These are phyloP conservation scores for Chelonus formosanus DNA, from an alignment of 2,888 invertebrate genomes.

Conservation along the genomic window DNA sequence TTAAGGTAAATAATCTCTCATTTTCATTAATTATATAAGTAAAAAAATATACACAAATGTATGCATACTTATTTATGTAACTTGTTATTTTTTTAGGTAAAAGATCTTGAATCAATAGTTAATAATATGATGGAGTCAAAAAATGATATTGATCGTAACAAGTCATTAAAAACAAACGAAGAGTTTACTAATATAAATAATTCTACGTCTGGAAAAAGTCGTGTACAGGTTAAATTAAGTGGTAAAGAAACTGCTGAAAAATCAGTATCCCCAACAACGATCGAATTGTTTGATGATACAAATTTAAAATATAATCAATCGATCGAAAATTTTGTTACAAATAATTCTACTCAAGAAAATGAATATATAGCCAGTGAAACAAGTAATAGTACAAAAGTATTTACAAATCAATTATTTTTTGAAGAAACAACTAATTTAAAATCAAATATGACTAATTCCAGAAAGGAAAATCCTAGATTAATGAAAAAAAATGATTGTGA, in stretches of 20 bases:
- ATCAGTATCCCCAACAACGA: neutral
- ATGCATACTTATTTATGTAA: neutral
- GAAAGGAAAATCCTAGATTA: slow-evolving; percentile 18
- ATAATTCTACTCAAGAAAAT: slow-evolving; percentile 30
- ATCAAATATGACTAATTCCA: neutral
- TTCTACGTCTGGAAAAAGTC: slow-evolving; percentile 31
- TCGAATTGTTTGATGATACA: neutral
- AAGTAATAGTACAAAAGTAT: slow-evolving; percentile 23
- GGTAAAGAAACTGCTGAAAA: slow-evolving; percentile 30
- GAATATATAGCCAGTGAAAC: slow-evolving; percentile 33
- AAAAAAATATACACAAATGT: too few species aligned
- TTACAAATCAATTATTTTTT: neutral
- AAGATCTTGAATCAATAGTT: slow-evolving; percentile 55
- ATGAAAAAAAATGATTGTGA: slow-evolving; percentile 22
- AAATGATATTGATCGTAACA: slow-evolving; percentile 28
- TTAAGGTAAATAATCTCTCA: slow-evolving; percentile 67
- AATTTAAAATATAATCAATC: slow-evolving; percentile 32
- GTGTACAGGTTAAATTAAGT: slow-evolving; percentile 30
- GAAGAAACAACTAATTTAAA: too few species aligned
- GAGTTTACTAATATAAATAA: slow-evolving; percentile 7
- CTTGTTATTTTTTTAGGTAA: slow-evolving; percentile 49
- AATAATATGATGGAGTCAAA: slow-evolving; percentile 50
- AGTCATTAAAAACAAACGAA: slow-evolving; percentile 33
- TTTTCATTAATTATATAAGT: too few species aligned
- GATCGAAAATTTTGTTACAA: neutral